Evolutionary conservation across 2,797 vertebrate species (phyloP).

Genomic region (Poecilia gillii): DNA sequence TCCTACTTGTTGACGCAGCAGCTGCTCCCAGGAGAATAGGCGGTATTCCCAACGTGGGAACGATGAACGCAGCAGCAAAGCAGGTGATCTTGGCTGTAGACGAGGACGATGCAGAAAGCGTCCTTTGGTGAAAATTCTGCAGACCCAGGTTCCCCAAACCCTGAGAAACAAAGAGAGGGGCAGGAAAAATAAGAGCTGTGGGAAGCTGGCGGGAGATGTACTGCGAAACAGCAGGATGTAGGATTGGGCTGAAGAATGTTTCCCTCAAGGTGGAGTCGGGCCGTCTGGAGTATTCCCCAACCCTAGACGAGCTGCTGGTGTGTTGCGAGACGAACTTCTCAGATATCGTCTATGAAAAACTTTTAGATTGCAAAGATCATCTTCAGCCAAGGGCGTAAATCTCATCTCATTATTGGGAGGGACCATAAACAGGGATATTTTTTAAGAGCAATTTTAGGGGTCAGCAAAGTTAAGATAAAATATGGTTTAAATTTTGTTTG

Average conservation of each 20-base stretch:
- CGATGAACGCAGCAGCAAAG: conserved; percentile 66
- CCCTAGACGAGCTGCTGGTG: neutral
- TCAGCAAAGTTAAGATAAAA: no score
- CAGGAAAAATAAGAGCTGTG: neutral
- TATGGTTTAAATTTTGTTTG: no score
- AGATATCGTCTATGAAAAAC: conserved; percentile 1
- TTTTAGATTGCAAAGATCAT: neutral
- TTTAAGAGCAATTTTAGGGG: no score
- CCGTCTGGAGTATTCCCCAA: conserved; percentile 1
- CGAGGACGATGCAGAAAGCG: conserved; percentile 65
- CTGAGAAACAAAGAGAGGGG: conserved; percentile 18
- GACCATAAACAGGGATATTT: no score
- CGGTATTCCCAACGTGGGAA: conserved; percentile 71
- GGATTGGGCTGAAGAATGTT: neutral
- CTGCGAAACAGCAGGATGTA: neutral
- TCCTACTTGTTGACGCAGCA: conserved; percentile 69
- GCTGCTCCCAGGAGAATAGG: conserved; percentile 70
- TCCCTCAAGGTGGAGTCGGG: neutral
- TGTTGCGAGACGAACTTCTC: conserved; percentile 7
- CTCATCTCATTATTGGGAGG: no score
- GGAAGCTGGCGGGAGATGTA: neutral
- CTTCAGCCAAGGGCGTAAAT: neutral
- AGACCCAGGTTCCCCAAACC: conserved; percentile 73
- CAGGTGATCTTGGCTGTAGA: conserved; percentile 70
- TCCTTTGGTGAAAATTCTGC: conserved; percentile 77